Base-by-base conservation (phyloP, 30 jellyfish, hydroid and myxozoan genomes). In the Euphysa ruthae region DNA sequence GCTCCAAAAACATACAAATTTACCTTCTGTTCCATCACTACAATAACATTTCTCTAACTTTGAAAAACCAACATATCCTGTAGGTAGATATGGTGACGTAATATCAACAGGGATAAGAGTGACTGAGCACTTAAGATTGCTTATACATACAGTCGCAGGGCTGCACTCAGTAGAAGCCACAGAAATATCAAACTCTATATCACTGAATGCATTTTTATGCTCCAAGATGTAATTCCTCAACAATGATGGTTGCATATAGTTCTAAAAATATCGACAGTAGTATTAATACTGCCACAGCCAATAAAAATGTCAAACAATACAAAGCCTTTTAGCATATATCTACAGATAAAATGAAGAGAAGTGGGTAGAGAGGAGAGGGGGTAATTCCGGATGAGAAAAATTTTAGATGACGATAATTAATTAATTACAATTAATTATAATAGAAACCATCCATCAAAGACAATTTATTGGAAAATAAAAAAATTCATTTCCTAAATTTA, bases 11-110 rank as follows among this genome's bases (percentile, higher is more conserved):
- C n/a, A n/a, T n/a, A n/a, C n/a, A 56, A 25, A 63, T 15, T 32
- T 26, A 68, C 80, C 80, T 68, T 68, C 80, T 1, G 55, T 14
- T 8, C 80, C 74, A 49, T 68, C 80, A 0, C 8, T 20, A n/a
- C 80, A 68, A 49, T 68, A 68, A 52, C 80, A 68, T 31, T 68
- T 68, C 25, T 68, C 80, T 21, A 30, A 27, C 18, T 46, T 19
- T 7, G 12, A 2, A 43, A 68, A 68, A 68, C n/a, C 1, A 72
- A 68, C 49, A 32, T 68, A 68, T 30, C 80, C 80, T 4, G 58
- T 42, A 19, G 80, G 80, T 24, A 49, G 22, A 43, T 19, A 51
- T 13, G 50, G 50, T 33, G 80, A 68, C 21, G 49, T 42, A 30
- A 22, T 19, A n/a, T 44, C 80, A 12, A 30, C 29, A 68, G 80